phyloP scores from a whole-genome alignment of 2,113 vertebrate genomes.

The Holacanthus passer region DNA sequence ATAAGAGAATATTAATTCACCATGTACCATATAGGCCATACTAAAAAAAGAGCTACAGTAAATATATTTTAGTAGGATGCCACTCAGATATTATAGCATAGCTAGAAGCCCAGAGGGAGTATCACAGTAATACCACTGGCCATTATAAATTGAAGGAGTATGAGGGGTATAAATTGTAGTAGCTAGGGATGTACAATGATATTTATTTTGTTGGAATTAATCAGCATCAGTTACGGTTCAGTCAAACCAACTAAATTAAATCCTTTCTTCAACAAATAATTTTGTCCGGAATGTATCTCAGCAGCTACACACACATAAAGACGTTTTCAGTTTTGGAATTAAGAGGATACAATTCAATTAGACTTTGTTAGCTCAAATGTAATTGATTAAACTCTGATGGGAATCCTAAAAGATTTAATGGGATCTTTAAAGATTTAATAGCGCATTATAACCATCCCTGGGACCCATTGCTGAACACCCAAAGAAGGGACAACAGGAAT shows the following conservation, averaged over 20 bases:
- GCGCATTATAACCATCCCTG: not conserved
- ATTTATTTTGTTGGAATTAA: conserved; percentile 4
- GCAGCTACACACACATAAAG: not conserved
- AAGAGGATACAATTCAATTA: not conserved
- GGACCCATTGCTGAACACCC: not conserved
- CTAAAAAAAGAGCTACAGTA: conserved; percentile 30
- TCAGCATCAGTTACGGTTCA: not conserved
- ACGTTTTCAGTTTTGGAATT: not conserved
- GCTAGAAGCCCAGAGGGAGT: not conserved
- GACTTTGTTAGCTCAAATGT: not conserved
- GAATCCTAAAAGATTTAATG: not conserved
- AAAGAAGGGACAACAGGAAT: not conserved
- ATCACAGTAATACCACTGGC: not conserved
- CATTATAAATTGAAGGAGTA: no score
- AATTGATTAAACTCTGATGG: not conserved
- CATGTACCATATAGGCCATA: not conserved
- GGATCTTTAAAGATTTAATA: not conserved
- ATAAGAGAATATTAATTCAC: conserved; percentile 23
- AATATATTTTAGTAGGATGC: conserved; percentile 25
- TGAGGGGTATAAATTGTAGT: no score
- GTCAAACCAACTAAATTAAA: not conserved
- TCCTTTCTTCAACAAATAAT: not conserved
- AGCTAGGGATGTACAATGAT: not conserved
- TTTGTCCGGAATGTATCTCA: not conserved
- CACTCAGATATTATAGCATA: not conserved